Evolutionary conservation across 2,888 invertebrate species (phyloP).

Genomic region (Asteroscopus sphinx): DNA sequence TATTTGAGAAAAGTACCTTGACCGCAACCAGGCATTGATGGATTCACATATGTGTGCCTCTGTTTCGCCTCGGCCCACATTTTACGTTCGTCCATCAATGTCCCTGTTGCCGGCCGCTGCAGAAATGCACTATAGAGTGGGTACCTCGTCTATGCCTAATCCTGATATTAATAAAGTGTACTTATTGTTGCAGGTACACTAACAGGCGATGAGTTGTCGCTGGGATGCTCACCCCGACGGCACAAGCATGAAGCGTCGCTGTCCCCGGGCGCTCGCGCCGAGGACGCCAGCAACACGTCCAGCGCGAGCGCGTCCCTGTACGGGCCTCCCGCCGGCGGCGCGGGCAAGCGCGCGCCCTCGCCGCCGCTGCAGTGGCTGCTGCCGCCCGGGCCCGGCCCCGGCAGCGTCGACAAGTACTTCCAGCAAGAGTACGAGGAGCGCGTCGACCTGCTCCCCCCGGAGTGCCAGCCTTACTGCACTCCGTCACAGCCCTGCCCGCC

Average conservation of each 20-base stretch:
- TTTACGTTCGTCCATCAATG: too few relatives aligned
- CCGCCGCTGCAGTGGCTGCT: slow-evolving; percentile 93
- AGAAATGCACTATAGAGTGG: too few relatives aligned
- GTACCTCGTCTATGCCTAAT: not conserved
- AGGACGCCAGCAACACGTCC: slow-evolving; percentile 93
- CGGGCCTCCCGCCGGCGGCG: slow-evolving; percentile 83
- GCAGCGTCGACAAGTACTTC: slow-evolving; percentile 90
- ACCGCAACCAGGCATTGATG: too few relatives aligned
- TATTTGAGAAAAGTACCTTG: too few relatives aligned
- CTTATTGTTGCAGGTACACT: slow-evolving; percentile 92
- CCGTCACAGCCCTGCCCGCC: slow-evolving; percentile 83
- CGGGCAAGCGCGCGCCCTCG: slow-evolving; percentile 85
- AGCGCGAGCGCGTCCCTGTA: slow-evolving; percentile 91
- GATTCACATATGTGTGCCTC: too few relatives aligned
- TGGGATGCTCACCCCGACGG: slow-evolving; percentile 89
- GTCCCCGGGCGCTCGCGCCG: slow-evolving; percentile 92
- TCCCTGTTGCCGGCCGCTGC: too few relatives aligned
- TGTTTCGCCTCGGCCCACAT: too few relatives aligned
- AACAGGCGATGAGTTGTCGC: slow-evolving; percentile 94
- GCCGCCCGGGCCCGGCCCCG: slow-evolving; percentile 92
- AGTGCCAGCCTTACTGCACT: slow-evolving; percentile 87
- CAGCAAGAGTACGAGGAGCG: slow-evolving; percentile 93
- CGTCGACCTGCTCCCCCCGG: slow-evolving; percentile 87
- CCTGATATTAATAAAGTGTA: slow-evolving; percentile 5
- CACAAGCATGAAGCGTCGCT: slow-evolving; percentile 91